Evolutionary conservation across 1,140 invertebrate genomes (phyloP), one percentile per base, ranked within the genome.

Genomic region (Tetraneura akinire): DNA sequence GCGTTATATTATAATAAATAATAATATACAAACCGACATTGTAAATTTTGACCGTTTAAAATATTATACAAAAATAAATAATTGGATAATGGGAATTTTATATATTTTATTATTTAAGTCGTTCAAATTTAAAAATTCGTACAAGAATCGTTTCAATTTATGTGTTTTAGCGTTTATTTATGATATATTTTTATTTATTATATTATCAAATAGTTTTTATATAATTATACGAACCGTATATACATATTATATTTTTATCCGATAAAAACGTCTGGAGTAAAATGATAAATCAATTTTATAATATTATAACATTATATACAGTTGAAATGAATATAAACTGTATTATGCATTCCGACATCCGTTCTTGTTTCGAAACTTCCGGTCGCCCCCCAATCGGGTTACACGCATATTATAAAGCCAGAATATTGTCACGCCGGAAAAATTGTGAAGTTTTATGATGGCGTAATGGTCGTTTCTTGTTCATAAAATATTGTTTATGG

Each of bases 401-500:
- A 13, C 16, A n/a, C 11, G 14, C 16, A 11, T 14, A 49, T 37
- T 11, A 74, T 18, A 37, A 74, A 51, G 73, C 18, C 29, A 57
- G 73, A 57, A 76, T 76, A 76, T 76, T 76, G 73, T 76, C 73
- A 76, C 73, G 49, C 26, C 32, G 32, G 51, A 45, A 42, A 32
- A 51, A 73, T 32, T 32, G 70, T 32, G 51, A 60, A 21, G 26
- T 76, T 76, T 76, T 57, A 55, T n/a, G 73, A 57, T n/a, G 51
- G 13, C 18, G 18, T 76, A 76, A 76, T 76, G 73, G 73, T 32
- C 73, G 53, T 76, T 47, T 57, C n/a, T 55, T 16, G 73, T 76
- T 55, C 73, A 76, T 76, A n/a, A 76, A 76, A 76, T 76, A 76
- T 76, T 57, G 73, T 76, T 55, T 76, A 76, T 76, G 73, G n/a